Base-by-base conservation (phyloP, 2,113 vertebrate species). In the Coracopsis vasa region DNA sequence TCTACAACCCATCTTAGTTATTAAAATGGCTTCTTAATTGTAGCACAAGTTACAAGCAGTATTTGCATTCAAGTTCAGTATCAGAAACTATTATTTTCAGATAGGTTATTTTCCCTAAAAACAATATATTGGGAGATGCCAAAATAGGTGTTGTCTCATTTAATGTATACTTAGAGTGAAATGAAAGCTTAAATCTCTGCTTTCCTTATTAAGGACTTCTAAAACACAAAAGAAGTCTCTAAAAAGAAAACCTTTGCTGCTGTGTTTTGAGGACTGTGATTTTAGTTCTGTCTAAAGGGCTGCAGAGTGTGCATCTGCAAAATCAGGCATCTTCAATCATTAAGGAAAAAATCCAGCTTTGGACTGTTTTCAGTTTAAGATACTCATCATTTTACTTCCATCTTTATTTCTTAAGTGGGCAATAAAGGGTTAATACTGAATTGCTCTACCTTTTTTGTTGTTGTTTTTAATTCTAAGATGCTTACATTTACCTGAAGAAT, bases 401-500 rank as follows among this genome's bases (percentile, higher is more conserved):
- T 48, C 19, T 70, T 80, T 39, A 31, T 84, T 91, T 86, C n/a
- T 41, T 31, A 65, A 29, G 16, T 37, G 14, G 24, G 27, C 81
- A 92, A 54, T 47, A 10, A 28, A 71, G 31, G 1, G 37, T 87
- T 64, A 2, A 35, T 71, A 42, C 2, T 88, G 13, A 92, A 62
- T 50, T 81, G 12, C 16, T n/a, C 3, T 80, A 8, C 23, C 74
- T 47, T 1, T 77, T 58, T n/a, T 14, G 21, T 10, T 31, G 24
- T 44, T 53, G 13, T 62, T 88, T 70, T 88, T 31, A 54, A 82
- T 83, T 90, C 42, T 82, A 86, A 99, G 99, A 99, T 98, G 92
- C 97, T 27, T 99, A 98, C 81, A 91, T 98, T 94, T 99, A 98
- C 97, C 95, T 99, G 94, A 99, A 98, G 98, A 98, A 99, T 91